Evolutionary conservation across 2,888 invertebrate species (phyloP).

Genomic region (Drosophila meridionalis): DNA sequence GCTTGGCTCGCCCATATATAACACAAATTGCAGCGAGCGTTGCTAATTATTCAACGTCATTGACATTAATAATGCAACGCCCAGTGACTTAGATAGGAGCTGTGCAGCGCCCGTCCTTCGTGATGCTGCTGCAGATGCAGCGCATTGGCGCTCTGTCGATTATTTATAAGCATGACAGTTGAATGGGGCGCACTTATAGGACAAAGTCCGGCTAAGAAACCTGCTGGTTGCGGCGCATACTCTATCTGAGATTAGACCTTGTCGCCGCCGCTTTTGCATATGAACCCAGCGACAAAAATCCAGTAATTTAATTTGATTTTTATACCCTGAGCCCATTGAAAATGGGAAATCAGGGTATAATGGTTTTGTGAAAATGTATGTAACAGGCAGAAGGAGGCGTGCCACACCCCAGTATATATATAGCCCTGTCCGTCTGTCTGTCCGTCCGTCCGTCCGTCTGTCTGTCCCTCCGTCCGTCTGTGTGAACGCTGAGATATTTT

Average conservation of each 20-base stretch:
- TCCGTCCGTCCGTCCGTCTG: too few species aligned
- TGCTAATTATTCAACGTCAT: constrained; percentile 79
- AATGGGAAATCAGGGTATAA: too few species aligned
- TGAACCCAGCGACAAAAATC: too few species aligned
- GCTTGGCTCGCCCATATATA: constrained; percentile 35
- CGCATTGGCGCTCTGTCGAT: constrained; percentile 26
- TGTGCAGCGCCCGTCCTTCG: constrained; percentile 22
- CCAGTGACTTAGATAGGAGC: constrained; percentile 38
- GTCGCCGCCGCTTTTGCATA: constrained; percentile 53
- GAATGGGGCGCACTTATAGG: constrained; percentile 15
- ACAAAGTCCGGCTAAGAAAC: constrained; percentile 12
- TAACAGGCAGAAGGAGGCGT: too few species aligned
- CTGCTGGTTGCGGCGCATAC: neutral
- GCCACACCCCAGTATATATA: too few species aligned
- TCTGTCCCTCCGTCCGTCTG: too few species aligned
- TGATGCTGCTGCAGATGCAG: constrained; percentile 4
- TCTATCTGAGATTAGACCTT: constrained; percentile 14
- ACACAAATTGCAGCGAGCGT: constrained; percentile 53
- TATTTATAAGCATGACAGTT: constrained; percentile 55
- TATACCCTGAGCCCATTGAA: too few species aligned
- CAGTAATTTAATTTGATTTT: too few species aligned
- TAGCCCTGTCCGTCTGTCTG: too few species aligned
- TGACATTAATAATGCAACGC: constrained; percentile 72
- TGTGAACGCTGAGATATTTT: too few species aligned
- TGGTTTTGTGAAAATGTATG: too few species aligned